Evolutionary conservation across 1,140 invertebrate genomes (phyloP), one percentile per base, ranked within the genome.

Genomic region (Euura lappo): DNA sequence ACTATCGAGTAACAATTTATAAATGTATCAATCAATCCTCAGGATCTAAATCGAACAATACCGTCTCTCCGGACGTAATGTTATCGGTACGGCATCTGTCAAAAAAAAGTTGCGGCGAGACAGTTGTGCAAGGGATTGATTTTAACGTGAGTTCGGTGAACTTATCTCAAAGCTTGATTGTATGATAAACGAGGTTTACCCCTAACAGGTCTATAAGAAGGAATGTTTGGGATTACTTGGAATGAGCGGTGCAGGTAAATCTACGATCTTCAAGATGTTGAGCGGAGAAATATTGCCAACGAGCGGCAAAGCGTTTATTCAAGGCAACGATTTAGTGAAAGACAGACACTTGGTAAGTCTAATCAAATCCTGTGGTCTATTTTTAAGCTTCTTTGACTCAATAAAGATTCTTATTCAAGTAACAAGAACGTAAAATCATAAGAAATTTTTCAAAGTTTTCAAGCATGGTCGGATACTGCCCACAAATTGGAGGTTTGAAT

Each of bases 201-300:
- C 28, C 28, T 28, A 8, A n/a, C 47, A 70, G 45, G 89, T 93
- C 2, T 86, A 88, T 45, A 82, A 87, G 47, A 91, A 91, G n/a
- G 93, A 97, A 87, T 97, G 95, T 82, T 97, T 97, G 86, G 96
- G 96, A 1, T 85, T 98, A 64, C 86, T 98, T 64, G 96, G 96
- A 47, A 90, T 94, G 6, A 96, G 96, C 85, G 94, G 93, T 45
- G 93, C 93, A 64, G 92, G 91, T 10, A 93, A 95, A 87, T 95
- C 95, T 1, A 93, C 93, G 7, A 95, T 94, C 6, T 96, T 97
- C 81, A 94, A 94, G 84, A 95, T 96, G 93, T 85, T 96, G 71
- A 96, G 95, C 2, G 96, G 96, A 47, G 93, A 95, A 80, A 85
- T 90, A 42, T 79, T 79, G 65, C 83, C 91, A n/a, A 90, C 91